Evolutionary conservation across 2,113 vertebrate genomes (phyloP).

Genomic region (Platichthys stellatus): DNA sequence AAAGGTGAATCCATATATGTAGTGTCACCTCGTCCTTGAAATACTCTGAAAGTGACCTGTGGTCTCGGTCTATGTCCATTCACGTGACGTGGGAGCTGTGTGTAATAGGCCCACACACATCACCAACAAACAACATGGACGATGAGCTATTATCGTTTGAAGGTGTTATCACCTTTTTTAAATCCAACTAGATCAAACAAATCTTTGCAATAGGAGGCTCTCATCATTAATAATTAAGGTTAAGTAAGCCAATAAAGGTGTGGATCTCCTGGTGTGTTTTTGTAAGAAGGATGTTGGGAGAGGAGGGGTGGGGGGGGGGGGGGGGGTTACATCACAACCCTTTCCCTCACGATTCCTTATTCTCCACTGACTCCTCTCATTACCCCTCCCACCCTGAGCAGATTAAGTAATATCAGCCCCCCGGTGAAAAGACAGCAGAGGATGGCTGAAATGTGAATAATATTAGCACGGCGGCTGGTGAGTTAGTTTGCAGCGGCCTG

Average conservation of each 20-base stretch:
- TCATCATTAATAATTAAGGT: no score
- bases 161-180: neutral
- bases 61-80: neutral
- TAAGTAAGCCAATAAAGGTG: neutral
- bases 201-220: no score
- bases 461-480: neutral
- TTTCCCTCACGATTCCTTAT: constrained; percentile 69
- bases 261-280: constrained; percentile 21
- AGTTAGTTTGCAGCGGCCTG: constrained; percentile 23
- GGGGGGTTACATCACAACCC: constrained; percentile 72
- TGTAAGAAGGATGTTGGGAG: neutral
- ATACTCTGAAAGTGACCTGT: neutral
- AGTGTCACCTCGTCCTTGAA: neutral
- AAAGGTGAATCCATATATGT: neutral
- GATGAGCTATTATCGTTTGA: neutral
- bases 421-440: constrained; percentile 33
- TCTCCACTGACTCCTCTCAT: constrained; percentile 38
- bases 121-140: neutral
- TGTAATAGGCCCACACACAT: neutral
- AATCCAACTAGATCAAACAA: no score
- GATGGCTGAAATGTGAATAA: neutral
- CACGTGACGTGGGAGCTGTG: neutral
- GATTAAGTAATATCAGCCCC: constrained; percentile 58
- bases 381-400: constrained; percentile 59
- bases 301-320: constrained; percentile 4